phyloP scores from a whole-genome alignment of 1,140 invertebrate genomes.

The Sminthurinus signatus region DNA sequence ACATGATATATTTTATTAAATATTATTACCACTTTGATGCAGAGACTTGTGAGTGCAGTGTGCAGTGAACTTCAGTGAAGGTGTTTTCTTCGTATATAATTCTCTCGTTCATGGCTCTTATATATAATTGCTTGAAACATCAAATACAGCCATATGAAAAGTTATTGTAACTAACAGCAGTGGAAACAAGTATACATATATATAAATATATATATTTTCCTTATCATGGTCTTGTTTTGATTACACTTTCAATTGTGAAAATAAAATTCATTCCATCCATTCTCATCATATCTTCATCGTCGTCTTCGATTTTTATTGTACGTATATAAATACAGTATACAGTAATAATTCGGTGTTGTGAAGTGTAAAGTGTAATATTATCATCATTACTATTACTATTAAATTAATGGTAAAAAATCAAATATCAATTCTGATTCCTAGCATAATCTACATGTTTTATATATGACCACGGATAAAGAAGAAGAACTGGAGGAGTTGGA shows the following conservation, averaged over 20 bases:
- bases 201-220: background rate
- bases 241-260: background rate
- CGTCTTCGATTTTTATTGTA: background rate
- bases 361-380: background rate
- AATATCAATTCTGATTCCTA: background rate
- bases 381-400: background rate
- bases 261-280: background rate
- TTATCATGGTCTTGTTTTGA: background rate
- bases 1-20: background rate
- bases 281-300: slow-evolving; percentile 1
- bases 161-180: background rate
- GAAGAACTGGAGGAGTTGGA: too few species aligned
- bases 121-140: background rate
- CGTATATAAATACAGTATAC: too few species aligned
- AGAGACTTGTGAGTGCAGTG: background rate
- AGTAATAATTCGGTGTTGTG: too few species aligned
- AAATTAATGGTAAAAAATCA: background rate
- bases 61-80: too few species aligned
- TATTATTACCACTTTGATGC: background rate
- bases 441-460: background rate
- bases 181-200: background rate
- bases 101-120: too few species aligned
- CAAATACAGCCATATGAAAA: background rate
- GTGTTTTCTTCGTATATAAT: too few species aligned
- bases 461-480: background rate